Evolutionary conservation across 2,888 invertebrate species (phyloP).

Genomic region (Proisotoma minuta): DNA sequence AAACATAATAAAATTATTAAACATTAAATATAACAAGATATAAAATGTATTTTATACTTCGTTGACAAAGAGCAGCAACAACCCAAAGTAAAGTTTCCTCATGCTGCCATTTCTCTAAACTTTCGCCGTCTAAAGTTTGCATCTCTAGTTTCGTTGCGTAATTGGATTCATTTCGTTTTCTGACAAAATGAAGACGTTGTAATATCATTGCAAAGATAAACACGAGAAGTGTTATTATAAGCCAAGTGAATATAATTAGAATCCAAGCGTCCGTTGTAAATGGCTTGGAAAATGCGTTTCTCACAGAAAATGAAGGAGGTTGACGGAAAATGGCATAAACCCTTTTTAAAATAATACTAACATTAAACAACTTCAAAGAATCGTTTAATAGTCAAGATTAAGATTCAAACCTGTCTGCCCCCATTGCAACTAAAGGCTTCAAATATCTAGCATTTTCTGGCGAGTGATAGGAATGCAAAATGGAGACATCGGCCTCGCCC

Average conservation of each 20-base stretch:
- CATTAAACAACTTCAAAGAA: no score
- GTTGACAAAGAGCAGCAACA: conserved; percentile 11
- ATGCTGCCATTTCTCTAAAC: background rate
- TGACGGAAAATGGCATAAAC: conserved; percentile 25
- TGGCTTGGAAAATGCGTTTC: conserved; percentile 25
- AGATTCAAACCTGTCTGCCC: conserved; percentile 18
- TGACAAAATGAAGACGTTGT: no score
- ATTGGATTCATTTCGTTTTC: background rate
- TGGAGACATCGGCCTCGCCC: conserved; percentile 17
- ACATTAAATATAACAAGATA: background rate
- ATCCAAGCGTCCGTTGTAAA: conserved; percentile 18
- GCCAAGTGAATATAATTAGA: background rate
- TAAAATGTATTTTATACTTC: conserved; percentile 9
- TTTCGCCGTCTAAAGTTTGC: background rate
- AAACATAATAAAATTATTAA: background rate
- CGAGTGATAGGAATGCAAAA: conserved; percentile 15
- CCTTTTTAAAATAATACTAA: conserved; percentile 12
- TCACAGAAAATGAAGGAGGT: conserved; percentile 17
- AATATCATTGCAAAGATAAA: no score
- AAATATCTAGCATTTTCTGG: background rate
- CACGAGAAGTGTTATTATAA: conserved; percentile 2
- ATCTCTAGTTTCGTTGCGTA: background rate
- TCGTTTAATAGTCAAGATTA: no score
- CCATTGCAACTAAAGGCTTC: conserved; percentile 16
- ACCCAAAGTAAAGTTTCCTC: conserved; percentile 16